These are phyloP conservation scores for Xylocopa sonorina DNA, from an alignment of 1,140 invertebrate genomes.

Conservation along the genomic window DNA sequence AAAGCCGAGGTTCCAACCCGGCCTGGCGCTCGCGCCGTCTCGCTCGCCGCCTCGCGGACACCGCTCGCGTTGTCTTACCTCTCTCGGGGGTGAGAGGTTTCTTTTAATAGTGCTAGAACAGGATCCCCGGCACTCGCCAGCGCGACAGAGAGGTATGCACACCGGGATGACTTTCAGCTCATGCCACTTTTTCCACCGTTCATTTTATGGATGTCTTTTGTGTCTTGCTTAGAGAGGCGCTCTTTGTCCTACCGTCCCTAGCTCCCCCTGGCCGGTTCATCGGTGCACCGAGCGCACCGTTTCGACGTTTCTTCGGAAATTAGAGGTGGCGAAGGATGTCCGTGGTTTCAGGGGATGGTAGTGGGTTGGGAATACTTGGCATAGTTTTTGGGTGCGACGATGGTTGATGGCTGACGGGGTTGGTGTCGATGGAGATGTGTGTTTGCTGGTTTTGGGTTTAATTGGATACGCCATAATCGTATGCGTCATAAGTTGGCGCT, in stretches of 20 bases:
- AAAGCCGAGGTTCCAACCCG: constrained; percentile 66
- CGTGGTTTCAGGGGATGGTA: neutral
- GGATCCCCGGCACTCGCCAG: constrained; percentile 38
- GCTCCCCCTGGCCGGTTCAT: neutral
- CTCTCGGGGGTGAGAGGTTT: constrained; percentile 45
- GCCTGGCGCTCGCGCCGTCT: constrained; percentile 7
- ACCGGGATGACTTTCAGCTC: constrained; percentile 54
- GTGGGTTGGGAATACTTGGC: neutral
- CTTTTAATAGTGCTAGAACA: constrained; percentile 63
- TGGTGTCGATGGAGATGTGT: neutral
- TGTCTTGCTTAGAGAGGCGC: neutral
- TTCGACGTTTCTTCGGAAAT: constrained; percentile 12
- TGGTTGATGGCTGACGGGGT: no score
- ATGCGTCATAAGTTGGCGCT: no score
- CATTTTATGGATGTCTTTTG: constrained; percentile 45
- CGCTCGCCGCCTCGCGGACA: neutral
- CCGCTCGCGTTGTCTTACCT: constrained; percentile 31
- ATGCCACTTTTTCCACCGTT: constrained; percentile 29
- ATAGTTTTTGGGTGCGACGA: neutral
- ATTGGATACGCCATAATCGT: no score
- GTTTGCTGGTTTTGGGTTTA: no score
- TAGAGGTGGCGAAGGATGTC: neutral
- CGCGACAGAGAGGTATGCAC: neutral
- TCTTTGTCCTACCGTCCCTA: constrained; percentile 31
- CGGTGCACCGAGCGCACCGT: no score